phyloP scores from a whole-genome alignment of 1,140 invertebrate species.

The Diachasmimorpha longicaudata region DNA sequence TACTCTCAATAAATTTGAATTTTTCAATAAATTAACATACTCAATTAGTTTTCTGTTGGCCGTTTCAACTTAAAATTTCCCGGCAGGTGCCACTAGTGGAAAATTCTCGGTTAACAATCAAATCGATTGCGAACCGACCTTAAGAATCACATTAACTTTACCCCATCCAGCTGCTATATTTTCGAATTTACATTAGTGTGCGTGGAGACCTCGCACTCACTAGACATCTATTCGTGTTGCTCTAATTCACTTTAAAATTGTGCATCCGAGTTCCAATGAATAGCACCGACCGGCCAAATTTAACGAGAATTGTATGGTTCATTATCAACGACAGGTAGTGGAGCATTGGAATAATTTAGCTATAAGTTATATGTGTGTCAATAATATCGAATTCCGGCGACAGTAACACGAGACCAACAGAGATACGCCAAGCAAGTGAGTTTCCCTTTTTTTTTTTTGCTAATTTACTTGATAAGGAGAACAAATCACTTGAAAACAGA shows the following conservation, averaged over 20 bases:
- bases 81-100: background rate
- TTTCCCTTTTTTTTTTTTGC: constrained; percentile 31
- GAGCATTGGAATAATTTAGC: constrained; percentile 44
- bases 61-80: too few species aligned
- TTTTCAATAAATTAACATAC: too few species aligned
- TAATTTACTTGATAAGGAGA: background rate
- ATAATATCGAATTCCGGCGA: constrained; percentile 78
- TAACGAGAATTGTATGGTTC: too few species aligned
- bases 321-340: background rate
- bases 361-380: constrained; percentile 59
- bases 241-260: background rate
- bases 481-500: background rate
- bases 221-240: background rate
- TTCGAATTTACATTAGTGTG: background rate
- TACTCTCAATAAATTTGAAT: background rate
- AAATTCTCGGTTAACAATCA: background rate
- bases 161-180: background rate
- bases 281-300: too few species aligned
- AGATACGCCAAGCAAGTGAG: constrained; percentile 79
- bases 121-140: background rate
- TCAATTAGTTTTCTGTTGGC: too few species aligned
- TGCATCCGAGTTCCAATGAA: background rate
- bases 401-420: constrained; percentile 81
- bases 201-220: background rate
- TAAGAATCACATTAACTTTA: background rate